Conservation (phyloP, 2,797 vertebrate species). For the Siniperca scherzeri region DNA sequence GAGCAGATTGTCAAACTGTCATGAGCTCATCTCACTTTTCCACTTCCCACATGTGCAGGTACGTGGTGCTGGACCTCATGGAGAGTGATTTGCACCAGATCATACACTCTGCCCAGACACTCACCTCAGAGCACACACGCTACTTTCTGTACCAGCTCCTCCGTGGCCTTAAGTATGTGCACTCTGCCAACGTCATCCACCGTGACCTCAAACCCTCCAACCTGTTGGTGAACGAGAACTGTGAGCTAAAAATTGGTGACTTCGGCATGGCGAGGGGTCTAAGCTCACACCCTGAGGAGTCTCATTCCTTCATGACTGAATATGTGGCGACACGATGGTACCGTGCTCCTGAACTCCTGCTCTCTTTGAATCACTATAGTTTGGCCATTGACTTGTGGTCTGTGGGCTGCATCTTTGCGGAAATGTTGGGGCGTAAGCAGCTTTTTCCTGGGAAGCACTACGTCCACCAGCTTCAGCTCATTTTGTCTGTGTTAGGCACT, state of each 20-base stretch:
- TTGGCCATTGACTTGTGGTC: conserved; percentile 96
- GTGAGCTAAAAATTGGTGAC: conserved; percentile 95
- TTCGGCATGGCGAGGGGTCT: conserved; percentile 95
- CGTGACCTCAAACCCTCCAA: conserved; percentile 95
- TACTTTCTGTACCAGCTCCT: conserved; percentile 96
- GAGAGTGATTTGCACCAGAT: conserved; percentile 96
- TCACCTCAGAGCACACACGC: conserved; percentile 92
- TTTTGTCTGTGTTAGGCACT: conserved; percentile 92
- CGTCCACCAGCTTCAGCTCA: conserved; percentile 93
- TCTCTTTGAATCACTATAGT: conserved; percentile 93
- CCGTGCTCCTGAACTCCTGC: conserved; percentile 93
- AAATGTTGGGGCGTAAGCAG: conserved; percentile 94
- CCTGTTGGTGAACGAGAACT: conserved; percentile 94
- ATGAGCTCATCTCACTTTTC: conserved; percentile 5
- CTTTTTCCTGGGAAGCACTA: conserved; percentile 95
- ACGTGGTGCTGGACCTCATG: conserved; percentile 95
- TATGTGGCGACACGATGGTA: conserved; percentile 97
- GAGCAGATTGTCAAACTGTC: background rate
- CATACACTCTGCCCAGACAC: conserved; percentile 91
- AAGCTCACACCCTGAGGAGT: conserved; percentile 90
- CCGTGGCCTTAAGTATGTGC: conserved; percentile 94
- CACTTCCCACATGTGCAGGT: conserved; percentile 78
- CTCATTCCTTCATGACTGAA: conserved; percentile 94
- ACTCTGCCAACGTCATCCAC: conserved; percentile 94
- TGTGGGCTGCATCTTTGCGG: conserved; percentile 94